Evolutionary conservation across 2,888 invertebrate species (phyloP).

Genomic region (Heliconius cydno): DNA sequence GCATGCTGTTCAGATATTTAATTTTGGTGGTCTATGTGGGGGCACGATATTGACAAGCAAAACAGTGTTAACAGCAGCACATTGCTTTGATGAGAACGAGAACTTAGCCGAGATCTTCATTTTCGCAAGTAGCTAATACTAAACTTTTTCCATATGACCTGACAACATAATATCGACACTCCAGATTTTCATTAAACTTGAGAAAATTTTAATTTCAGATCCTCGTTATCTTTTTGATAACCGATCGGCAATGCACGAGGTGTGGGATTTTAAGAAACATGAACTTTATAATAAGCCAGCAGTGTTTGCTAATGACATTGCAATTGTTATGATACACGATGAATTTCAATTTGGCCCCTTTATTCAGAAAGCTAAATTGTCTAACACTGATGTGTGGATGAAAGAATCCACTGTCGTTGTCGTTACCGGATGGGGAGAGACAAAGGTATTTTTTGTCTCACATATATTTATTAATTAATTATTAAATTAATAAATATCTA

Average conservation of each 20-base stretch:
- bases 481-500: background rate
- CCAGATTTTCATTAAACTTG: background rate
- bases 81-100: slow-evolving; percentile 57
- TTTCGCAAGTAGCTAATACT: slow-evolving; percentile 52
- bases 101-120: slow-evolving; percentile 57
- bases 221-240: slow-evolving; percentile 52
- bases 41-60: slow-evolving; percentile 56
- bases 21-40: slow-evolving; percentile 55
- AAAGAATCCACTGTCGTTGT: slow-evolving; percentile 52
- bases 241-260: slow-evolving; percentile 46
- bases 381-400: slow-evolving; percentile 53
- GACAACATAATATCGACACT: background rate
- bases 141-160: background rate
- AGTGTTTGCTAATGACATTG: slow-evolving; percentile 55
- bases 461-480: no score
- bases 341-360: slow-evolving; percentile 47
- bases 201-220: slow-evolving; percentile 46
- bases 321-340: slow-evolving; percentile 53
- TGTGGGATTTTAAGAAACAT: slow-evolving; percentile 55
- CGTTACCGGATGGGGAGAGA: slow-evolving; percentile 60
- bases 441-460: slow-evolving; percentile 47
- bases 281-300: slow-evolving; percentile 51
- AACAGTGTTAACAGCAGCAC: slow-evolving; percentile 58
- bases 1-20: slow-evolving; percentile 56
- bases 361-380: slow-evolving; percentile 51